Evolutionary conservation across 1,140 invertebrate genomes (phyloP), one percentile per base, ranked within the genome.

Genomic region (Hyphantria cunea): DNA sequence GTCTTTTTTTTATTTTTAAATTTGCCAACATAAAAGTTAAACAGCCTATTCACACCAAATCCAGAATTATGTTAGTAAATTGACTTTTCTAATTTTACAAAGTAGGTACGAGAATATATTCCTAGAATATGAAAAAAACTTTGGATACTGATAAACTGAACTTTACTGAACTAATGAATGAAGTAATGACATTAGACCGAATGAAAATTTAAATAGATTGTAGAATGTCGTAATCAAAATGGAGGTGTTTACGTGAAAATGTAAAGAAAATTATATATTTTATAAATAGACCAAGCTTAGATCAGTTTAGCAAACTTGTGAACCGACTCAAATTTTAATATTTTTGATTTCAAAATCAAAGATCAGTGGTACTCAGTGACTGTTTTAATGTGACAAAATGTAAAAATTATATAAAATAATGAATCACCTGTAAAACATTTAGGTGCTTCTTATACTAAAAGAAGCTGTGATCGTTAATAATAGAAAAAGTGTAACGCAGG

Each of bases 201-300:
- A 1, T 25, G 17, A 25, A 25, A 25, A 5, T 25, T 25, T 25
- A 25, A 25, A 25, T 3, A 25, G n/a, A n/a, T n/a, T n/a, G n/a
- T n/a, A 25, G 17, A 47, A 25, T 25, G 34, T 14, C 44, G 55
- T n/a, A 51, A 50, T 49, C 52, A 12, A 55, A 45, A 55, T 58
- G 55, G 45, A 58, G 45, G 55, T 58, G 55, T 58, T 58, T 49
- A 49, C 31, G 55, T 48, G 45, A 58, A 58, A 49, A 58, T 49
- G 55, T 58, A 49, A 58, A 50, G 17, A 25, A 25, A 25, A 25
- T 25, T 25, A 44, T 53, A 41, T 50, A 31, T 47, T 55, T 32
- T 11, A 34, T 55, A 25, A 7, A 15, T 55, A 15, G 31, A 41
- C 10, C 31, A 45, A 47, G 12, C 32, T 12, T 14, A 47, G n/a